Evolutionary conservation across 1,140 invertebrate genomes (phyloP).

Genomic region (Tribolium madens): DNA sequence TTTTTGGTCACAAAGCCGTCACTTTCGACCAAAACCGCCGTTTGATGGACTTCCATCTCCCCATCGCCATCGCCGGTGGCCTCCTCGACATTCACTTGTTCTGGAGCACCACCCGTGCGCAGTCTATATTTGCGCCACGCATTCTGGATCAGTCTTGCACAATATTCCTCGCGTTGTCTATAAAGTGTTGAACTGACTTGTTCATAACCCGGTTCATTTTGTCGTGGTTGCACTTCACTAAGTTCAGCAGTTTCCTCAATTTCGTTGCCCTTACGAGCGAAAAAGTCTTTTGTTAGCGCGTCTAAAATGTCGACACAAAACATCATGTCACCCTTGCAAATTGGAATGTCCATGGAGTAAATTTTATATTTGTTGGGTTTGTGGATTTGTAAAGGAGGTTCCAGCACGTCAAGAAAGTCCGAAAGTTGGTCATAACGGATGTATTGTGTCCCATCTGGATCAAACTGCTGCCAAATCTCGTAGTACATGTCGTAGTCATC

Average conservation of each 20-base stretch:
- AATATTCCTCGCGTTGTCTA: slow-evolving; percentile 96
- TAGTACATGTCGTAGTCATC: slow-evolving; percentile 99
- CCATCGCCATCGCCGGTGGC: slow-evolving; percentile 62
- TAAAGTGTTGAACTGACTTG: slow-evolving; percentile 93
- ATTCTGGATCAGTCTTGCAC: slow-evolving; percentile 93
- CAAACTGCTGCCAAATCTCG: slow-evolving; percentile 98
- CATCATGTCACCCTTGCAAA: slow-evolving; percentile 96
- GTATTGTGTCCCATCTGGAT: slow-evolving; percentile 97
- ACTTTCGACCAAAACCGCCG: slow-evolving; percentile 85
- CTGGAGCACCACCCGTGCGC: slow-evolving; percentile 67
- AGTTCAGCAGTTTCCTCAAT: slow-evolving; percentile 90
- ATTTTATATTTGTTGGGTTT: slow-evolving; percentile 99
- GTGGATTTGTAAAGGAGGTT: slow-evolving; percentile 94
- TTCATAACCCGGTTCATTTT: slow-evolving; percentile 89
- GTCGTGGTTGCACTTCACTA: slow-evolving; percentile 79
- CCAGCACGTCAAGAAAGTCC: slow-evolving; percentile 94
- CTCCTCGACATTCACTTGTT: slow-evolving; percentile 67
- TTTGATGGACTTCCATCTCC: slow-evolving; percentile 70
- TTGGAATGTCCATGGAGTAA: slow-evolving; percentile 98
- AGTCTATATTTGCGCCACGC: slow-evolving; percentile 89
- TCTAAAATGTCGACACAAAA: slow-evolving; percentile 98
- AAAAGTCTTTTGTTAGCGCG: slow-evolving; percentile 95
- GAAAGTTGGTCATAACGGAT: slow-evolving; percentile 93
- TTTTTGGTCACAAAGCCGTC: slow-evolving; percentile 85
- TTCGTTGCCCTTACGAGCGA: slow-evolving; percentile 93